phyloP scores from a whole-genome alignment of 2,797 vertebrate genomes.

The Kryptolebias ocellatus region DNA sequence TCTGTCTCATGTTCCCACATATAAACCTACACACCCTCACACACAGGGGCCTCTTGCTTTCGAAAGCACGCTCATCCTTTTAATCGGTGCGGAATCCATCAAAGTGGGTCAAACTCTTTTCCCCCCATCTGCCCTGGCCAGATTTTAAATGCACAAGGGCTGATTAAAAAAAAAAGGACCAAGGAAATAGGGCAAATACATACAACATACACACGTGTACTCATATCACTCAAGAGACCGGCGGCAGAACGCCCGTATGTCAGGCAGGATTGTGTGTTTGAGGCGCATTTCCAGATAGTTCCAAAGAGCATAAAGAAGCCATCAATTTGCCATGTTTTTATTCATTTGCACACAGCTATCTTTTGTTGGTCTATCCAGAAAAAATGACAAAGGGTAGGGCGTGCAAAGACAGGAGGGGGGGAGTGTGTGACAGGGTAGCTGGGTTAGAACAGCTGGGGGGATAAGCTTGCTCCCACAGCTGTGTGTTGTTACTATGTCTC shows the following conservation, averaged over 20 bases:
- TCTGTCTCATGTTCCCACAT: conserved; percentile 1
- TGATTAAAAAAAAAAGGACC: conserved; percentile 78
- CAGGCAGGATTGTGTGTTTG: conserved; percentile 6
- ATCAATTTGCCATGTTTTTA: conserved; percentile 40
- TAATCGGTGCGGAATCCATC: conserved; percentile 85
- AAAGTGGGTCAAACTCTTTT: conserved; percentile 86
- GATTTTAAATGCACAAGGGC: conserved; percentile 81
- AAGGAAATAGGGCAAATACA: conserved; percentile 80
- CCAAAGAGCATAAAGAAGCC: conserved; percentile 3
- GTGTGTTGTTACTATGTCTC: conserved; percentile 2
- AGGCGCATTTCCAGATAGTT: not conserved
- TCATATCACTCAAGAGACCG: conserved; percentile 36
- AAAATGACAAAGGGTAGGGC: conserved; percentile 24
- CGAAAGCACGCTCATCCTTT: conserved; percentile 81
- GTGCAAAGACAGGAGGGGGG: not conserved
- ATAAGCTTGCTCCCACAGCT: conserved; percentile 1
- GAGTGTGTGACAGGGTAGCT: conserved; percentile 39
- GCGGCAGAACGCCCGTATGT: conserved; percentile 13
- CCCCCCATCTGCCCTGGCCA: conserved; percentile 80
- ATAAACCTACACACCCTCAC: conserved; percentile 15
- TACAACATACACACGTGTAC: conserved; percentile 33
- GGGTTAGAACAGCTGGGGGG: not conserved
- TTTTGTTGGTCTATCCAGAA: conserved; percentile 36
- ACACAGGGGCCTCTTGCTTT: conserved; percentile 71
- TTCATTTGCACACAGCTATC: conserved; percentile 59